These are phyloP conservation scores for Fragum fragum DNA, from an alignment of 2,888 invertebrate genomes.

Conservation along the genomic window DNA sequence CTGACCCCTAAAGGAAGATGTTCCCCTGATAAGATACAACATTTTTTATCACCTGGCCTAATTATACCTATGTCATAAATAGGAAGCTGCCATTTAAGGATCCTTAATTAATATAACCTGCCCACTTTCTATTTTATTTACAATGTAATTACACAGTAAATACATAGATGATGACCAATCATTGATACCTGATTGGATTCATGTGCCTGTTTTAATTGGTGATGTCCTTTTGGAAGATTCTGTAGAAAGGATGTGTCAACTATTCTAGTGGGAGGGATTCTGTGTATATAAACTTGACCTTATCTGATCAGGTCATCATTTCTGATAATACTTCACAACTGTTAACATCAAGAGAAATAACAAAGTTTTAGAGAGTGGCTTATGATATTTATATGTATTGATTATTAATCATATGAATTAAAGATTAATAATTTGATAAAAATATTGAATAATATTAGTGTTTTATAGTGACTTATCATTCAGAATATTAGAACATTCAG, in stretches of 20 bases:
- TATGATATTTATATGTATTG: neutral
- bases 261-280: neutral
- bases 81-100: conserved; percentile 28
- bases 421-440: neutral
- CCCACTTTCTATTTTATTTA: conserved; percentile 20
- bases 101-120: conserved; percentile 21
- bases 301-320: conserved; percentile 53
- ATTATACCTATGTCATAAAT: conserved; percentile 21
- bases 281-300: conserved; percentile 48
- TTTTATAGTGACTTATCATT: neutral
- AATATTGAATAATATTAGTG: neutral
- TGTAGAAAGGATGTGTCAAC: conserved; percentile 32
- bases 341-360: conserved; percentile 1
- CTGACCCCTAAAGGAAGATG: conserved; percentile 12
- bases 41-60: conserved; percentile 27
- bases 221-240: neutral
- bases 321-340: conserved; percentile 13
- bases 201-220: conserved; percentile 15
- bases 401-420: neutral
- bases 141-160: conserved; percentile 24
- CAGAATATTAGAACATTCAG: neutral
- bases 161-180: neutral
- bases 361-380: neutral
- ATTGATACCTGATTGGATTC: conserved; percentile 24
- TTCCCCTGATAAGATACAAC: conserved; percentile 26